Conservation (phyloP, 2,797 vertebrate genomes). For the Caiman crocodilus region DNA sequence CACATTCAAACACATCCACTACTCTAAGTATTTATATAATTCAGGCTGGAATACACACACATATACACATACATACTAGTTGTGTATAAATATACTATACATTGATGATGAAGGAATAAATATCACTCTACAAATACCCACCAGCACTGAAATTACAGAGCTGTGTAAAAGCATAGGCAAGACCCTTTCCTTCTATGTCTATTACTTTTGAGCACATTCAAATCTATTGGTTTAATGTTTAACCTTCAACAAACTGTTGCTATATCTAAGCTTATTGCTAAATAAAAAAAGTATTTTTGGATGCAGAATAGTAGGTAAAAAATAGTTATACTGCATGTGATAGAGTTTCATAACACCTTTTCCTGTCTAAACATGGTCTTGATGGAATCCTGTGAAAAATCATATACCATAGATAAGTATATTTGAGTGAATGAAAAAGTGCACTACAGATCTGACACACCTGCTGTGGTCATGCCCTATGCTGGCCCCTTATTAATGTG, state of each 20-base stretch:
- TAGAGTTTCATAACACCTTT: background rate
- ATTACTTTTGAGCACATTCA: background rate
- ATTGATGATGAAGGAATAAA: background rate
- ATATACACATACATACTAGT: no score
- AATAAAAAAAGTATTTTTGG: background rate
- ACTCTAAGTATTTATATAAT: background rate
- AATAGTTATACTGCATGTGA: background rate
- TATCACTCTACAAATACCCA: background rate
- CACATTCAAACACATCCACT: background rate
- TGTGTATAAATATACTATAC: no score
- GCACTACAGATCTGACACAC: background rate
- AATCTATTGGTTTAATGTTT: background rate
- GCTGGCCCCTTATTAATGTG: background rate
- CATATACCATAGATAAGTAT: background rate
- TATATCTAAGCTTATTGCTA: background rate
- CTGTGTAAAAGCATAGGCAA: background rate
- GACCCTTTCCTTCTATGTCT: background rate
- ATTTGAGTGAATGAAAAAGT: background rate
- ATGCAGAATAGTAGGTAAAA: background rate
- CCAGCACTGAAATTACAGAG: background rate
- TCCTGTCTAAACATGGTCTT: background rate
- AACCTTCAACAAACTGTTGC: background rate
- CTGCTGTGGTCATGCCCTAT: background rate
- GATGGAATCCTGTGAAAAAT: background rate
- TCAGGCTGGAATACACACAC: background rate